Percentiles rank a stretch among this genome's conserved stretches.
Conservation (phyloP, 1,140 invertebrate species). For the Harlomillsia oculata region DNA sequence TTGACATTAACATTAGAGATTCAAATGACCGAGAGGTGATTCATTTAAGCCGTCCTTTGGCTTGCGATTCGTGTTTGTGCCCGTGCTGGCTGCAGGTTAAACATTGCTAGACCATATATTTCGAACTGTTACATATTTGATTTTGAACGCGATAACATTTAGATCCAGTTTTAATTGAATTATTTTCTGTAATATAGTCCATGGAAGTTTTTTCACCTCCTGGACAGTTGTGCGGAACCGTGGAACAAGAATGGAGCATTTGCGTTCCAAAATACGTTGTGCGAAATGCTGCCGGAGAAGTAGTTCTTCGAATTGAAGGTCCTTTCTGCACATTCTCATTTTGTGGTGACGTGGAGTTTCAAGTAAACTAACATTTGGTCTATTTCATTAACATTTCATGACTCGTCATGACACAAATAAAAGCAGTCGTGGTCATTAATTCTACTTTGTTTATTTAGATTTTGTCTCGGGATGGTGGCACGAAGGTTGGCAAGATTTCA, state of each 20-base stretch:
- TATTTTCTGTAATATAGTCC: background rate
- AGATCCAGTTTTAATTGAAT: slow-evolving; percentile 40
- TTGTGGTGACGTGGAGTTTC: slow-evolving; percentile 67
- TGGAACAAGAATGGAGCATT: slow-evolving; percentile 77
- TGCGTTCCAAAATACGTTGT: slow-evolving; percentile 67
- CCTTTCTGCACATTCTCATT: slow-evolving; percentile 68
- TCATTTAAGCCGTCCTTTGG: slow-evolving; percentile 60
- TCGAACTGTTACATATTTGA: slow-evolving; percentile 67
- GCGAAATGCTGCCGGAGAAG: slow-evolving; percentile 62
- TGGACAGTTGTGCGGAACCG: slow-evolving; percentile 47
- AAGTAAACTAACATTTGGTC: slow-evolving; percentile 39
- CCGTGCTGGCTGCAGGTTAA: slow-evolving; percentile 68
- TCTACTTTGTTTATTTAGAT: slow-evolving; percentile 42
- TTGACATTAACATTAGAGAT: slow-evolving; percentile 79
- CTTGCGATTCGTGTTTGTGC: slow-evolving; percentile 67
- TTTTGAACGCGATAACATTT: slow-evolving; percentile 75
- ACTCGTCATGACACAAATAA: background rate
- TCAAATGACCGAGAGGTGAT: slow-evolving; percentile 68
- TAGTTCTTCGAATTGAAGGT: slow-evolving; percentile 70
- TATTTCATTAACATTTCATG: background rate
- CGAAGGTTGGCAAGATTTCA: slow-evolving; percentile 60
- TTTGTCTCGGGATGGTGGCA: slow-evolving; percentile 52
- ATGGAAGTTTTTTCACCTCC: slow-evolving; percentile 21
- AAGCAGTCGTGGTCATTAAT: background rate
- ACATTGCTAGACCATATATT: slow-evolving; percentile 67